Evolutionary conservation across 2,113 vertebrate genomes (phyloP).

Genomic region (Heterochromis multidens): DNA sequence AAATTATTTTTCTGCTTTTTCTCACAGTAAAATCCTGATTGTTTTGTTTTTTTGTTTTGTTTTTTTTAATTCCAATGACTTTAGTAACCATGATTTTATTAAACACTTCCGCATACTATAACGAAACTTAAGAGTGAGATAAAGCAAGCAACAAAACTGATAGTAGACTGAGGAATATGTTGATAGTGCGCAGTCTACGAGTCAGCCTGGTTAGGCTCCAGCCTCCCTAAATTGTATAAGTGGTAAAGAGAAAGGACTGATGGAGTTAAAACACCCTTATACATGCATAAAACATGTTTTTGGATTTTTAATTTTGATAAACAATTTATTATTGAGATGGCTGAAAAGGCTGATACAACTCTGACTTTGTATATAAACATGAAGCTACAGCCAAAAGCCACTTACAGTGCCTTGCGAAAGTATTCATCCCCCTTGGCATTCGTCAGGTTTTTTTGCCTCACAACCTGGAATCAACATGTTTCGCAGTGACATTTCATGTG

Average conservation of each 20-base stretch:
- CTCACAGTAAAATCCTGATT: neutral
- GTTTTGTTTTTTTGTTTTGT: neutral
- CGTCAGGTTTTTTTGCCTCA: no score
- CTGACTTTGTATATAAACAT: neutral
- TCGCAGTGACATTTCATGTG: no score
- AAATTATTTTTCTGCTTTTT: neutral
- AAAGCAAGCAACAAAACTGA: neutral
- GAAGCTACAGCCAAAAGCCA: neutral
- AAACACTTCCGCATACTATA: neutral
- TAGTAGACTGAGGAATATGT: neutral
- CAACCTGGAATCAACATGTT: no score
- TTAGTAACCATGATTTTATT: neutral
- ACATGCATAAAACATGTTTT: neutral
- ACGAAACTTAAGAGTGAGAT: neutral
- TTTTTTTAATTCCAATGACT: neutral
- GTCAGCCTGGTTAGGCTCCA: neutral
- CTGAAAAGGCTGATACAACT: neutral
- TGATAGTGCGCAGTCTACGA: neutral
- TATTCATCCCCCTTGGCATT: no score
- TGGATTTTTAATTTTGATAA: neutral
- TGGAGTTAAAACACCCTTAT: neutral
- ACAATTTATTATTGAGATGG: neutral
- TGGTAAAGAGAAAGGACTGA: neutral
- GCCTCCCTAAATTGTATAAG: neutral
- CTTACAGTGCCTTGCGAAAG: no score